A percentile compares a stretch with the other conserved stretches of the same genome.
Evolutionary conservation across 2,888 invertebrate species (phyloP).

Genomic region (Nomada fucata): DNA sequence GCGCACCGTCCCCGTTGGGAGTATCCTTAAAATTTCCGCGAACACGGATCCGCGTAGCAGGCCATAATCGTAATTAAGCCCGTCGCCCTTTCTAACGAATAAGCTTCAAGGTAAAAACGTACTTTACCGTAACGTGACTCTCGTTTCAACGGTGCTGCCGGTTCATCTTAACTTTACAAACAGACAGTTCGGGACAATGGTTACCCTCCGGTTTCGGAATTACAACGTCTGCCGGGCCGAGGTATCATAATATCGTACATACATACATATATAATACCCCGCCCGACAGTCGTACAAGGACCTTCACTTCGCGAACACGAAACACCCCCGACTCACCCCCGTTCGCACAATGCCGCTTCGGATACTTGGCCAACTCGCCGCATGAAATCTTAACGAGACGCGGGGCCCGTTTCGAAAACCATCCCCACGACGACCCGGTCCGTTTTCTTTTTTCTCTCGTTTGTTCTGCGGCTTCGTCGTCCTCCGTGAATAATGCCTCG

Average conservation of each 20-base stretch:
- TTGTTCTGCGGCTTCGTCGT: conserved; percentile 3
- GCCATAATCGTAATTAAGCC: conserved; percentile 60
- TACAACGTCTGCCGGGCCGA: conserved; percentile 62
- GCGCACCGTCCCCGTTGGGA: conserved; percentile 32
- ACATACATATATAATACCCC: conserved; percentile 70
- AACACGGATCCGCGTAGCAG: conserved; percentile 38
- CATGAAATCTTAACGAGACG: conserved; percentile 69
- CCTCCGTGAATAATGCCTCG: conserved; percentile 2
- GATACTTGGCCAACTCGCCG: conserved; percentile 58
- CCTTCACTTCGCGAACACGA: conserved; percentile 70
- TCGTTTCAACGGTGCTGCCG: conserved; percentile 61
- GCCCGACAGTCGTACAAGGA: conserved; percentile 72
- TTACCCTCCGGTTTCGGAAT: conserved; percentile 66
- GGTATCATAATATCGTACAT: conserved; percentile 71
- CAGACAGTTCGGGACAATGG: conserved; percentile 60
- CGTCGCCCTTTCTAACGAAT: conserved; percentile 59
- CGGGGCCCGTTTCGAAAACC: conserved; percentile 41
- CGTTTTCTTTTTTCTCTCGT: not conserved
- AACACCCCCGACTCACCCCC: conserved; percentile 45
- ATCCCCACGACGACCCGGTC: conserved; percentile 30
- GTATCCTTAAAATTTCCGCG: conserved; percentile 51
- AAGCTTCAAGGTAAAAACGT: conserved; percentile 60
- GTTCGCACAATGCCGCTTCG: conserved; percentile 38
- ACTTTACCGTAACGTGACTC: conserved; percentile 67
- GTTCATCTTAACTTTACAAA: conserved; percentile 70